phyloP scores from a whole-genome alignment of 2,888 invertebrate species.

The Priocnemis perturbator region DNA sequence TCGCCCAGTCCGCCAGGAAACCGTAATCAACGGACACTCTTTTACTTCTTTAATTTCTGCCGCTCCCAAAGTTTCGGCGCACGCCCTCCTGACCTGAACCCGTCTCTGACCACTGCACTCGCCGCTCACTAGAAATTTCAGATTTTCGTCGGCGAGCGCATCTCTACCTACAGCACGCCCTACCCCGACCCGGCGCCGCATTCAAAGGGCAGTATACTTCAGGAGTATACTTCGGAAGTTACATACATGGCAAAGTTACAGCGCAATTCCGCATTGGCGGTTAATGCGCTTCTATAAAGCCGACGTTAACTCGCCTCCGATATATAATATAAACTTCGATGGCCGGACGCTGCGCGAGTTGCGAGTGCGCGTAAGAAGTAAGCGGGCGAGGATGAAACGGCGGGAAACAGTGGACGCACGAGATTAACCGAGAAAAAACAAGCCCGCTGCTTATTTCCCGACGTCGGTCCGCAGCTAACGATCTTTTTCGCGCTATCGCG shows the following conservation, averaged over 20 bases:
- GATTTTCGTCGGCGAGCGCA: not conserved
- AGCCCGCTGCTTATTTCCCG: not conserved
- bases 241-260: conserved; percentile 13
- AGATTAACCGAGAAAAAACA: not conserved
- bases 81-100: not conserved
- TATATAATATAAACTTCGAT: conserved; percentile 26
- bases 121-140: conserved; percentile 6
- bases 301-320: conserved; percentile 14
- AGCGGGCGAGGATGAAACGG: not conserved
- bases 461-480: conserved; percentile 4
- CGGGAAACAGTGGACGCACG: not conserved
- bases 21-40: not conserved
- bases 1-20: too few species aligned
- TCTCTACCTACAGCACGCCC: conserved; percentile 1
- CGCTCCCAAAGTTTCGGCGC: not conserved
- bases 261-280: conserved; percentile 38
- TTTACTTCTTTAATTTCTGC: not conserved
- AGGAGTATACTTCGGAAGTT: conserved; percentile 31
- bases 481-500: conserved; percentile 15
- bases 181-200: too few species aligned
- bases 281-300: conserved; percentile 22
- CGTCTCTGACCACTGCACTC: not conserved
- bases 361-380: conserved; percentile 3
- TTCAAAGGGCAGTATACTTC: conserved; percentile 4
- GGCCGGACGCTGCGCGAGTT: conserved; percentile 10